These are phyloP conservation scores for Cylindroiulus punctatus DNA, from an alignment of 2,888 invertebrate genomes.

Conservation along the genomic window DNA sequence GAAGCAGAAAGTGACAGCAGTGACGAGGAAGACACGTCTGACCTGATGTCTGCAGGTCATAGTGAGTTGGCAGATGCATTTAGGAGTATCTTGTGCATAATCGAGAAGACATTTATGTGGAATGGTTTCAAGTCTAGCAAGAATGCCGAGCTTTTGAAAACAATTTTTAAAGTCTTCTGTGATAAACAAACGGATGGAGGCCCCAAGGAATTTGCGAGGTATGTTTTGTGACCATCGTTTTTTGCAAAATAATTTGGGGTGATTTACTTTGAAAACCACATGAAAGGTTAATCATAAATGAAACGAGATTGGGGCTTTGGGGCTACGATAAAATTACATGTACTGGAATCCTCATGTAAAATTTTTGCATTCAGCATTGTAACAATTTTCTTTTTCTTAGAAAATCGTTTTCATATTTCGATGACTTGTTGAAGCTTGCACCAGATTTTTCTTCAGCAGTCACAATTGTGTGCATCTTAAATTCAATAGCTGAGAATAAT, in stretches of 20 bases:
- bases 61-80: background rate
- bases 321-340: background rate
- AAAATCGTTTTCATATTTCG: conserved; percentile 9
- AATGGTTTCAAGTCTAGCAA: background rate
- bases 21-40: background rate
- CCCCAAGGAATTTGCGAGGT: background rate
- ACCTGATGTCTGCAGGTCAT: background rate
- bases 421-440: background rate
- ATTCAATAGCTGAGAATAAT: background rate
- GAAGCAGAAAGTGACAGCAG: background rate
- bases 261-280: too few species aligned
- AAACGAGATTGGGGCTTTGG: too few species aligned
- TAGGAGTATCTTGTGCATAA: background rate
- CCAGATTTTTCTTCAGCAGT: background rate
- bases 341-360: background rate
- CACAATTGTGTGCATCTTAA: background rate
- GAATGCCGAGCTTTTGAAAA: background rate
- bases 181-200: background rate
- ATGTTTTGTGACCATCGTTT: background rate
- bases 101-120: conserved; percentile 28
- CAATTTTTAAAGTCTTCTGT: background rate
- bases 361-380: too few species aligned
- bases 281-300: too few species aligned
- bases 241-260: background rate
- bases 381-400: conserved; percentile 16